phyloP scores from a whole-genome alignment of 2,113 vertebrate genomes.

The Poeciliopsis prolifica region DNA sequence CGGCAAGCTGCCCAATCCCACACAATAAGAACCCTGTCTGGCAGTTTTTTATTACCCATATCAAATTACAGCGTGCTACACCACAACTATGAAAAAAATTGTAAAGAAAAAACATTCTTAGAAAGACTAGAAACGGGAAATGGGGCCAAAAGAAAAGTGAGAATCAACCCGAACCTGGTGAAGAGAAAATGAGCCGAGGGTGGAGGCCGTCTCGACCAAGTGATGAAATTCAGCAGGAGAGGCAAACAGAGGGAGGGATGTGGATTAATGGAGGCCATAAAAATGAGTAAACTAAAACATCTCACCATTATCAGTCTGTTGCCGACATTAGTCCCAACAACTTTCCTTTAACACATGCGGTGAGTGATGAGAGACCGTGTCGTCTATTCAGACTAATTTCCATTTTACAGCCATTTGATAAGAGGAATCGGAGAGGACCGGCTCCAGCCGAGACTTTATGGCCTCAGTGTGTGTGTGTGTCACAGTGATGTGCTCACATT shows the following conservation, averaged over 20 bases:
- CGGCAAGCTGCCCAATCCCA: conserved; percentile 29
- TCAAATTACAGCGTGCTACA: conserved; percentile 45
- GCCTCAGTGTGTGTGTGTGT: conserved; percentile 14
- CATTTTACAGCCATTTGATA: conserved; percentile 70
- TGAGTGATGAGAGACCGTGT: conserved; percentile 61
- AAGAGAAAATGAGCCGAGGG: background rate
- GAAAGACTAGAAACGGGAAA: conserved; percentile 9
- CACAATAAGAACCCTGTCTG: conserved; percentile 38
- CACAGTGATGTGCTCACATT: conserved; percentile 10
- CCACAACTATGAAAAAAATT: conserved; percentile 24
- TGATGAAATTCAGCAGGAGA: conserved; percentile 19
- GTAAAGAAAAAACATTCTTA: background rate
- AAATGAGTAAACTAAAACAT: conserved; percentile 28
- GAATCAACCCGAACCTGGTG: background rate
- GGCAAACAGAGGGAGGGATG: conserved; percentile 6
- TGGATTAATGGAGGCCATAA: conserved; percentile 29
- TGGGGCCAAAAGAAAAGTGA: background rate
- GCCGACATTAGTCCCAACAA: conserved; percentile 35
- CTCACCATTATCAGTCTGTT: conserved; percentile 22
- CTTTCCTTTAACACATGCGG: conserved; percentile 40
- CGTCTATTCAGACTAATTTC: conserved; percentile 69
- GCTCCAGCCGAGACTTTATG: conserved; percentile 62
- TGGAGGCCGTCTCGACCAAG: conserved; percentile 5
- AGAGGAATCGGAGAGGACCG: conserved; percentile 49
- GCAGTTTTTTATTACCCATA: conserved; percentile 45